Conservation (phyloP, 2,113 vertebrate species). For the Phocoena phocoena region DNA sequence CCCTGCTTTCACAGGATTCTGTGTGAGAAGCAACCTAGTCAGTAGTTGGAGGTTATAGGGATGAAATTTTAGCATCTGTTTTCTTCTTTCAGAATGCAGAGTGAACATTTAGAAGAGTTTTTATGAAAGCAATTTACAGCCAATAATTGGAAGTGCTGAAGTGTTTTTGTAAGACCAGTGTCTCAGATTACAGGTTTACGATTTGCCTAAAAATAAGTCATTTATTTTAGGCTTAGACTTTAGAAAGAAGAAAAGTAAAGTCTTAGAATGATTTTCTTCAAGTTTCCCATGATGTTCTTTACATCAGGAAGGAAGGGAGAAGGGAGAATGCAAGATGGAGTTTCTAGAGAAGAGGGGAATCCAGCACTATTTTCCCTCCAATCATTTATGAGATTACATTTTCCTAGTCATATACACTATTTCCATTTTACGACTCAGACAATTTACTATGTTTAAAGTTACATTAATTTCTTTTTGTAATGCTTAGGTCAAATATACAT, state of each 20-base stretch:
- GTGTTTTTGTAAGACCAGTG: slow-evolving; percentile 29
- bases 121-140: slow-evolving; percentile 39
- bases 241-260: slow-evolving; percentile 51
- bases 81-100: slow-evolving; percentile 54
- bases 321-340: neutral
- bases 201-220: slow-evolving; percentile 66
- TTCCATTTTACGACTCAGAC: slow-evolving; percentile 66
- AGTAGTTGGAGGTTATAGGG: neutral
- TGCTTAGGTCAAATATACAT: slow-evolving; percentile 37
- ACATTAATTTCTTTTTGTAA: slow-evolving; percentile 68
- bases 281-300: slow-evolving; percentile 6
- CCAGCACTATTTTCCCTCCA: neutral
- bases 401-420: slow-evolving; percentile 27
- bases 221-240: slow-evolving; percentile 59
- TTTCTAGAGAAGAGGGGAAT: neutral
- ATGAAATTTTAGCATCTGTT: neutral
- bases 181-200: slow-evolving; percentile 65
- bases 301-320: neutral
- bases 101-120: neutral
- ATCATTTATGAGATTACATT: slow-evolving; percentile 39
- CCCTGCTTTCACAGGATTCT: neutral
- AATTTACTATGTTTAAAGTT: slow-evolving; percentile 74
- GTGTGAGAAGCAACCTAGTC: neutral
- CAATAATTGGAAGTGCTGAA: slow-evolving; percentile 20
- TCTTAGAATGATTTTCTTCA: slow-evolving; percentile 42